phyloP scores from a whole-genome alignment of 2,888 invertebrate species.

The Calliphora vomitoria region DNA sequence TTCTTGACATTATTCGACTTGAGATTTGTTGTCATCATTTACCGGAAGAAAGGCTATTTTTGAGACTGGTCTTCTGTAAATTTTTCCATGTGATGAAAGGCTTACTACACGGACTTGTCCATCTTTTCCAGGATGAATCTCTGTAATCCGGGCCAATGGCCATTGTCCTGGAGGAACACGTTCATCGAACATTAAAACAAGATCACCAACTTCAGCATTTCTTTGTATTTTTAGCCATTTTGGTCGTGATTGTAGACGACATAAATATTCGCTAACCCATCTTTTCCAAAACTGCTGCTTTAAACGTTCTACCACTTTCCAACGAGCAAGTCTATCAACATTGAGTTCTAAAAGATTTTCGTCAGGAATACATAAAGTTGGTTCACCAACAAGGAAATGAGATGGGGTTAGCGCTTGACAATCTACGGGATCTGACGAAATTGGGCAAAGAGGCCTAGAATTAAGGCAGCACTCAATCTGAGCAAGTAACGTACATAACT shows the following conservation, averaged over 20 bases:
- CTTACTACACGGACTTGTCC: not conserved
- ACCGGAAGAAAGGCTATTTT: slow-evolving; percentile 12
- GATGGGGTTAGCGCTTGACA: slow-evolving; percentile 40
- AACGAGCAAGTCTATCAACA: slow-evolving; percentile 15
- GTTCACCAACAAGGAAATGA: slow-evolving; percentile 47
- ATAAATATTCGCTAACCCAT: slow-evolving; percentile 63
- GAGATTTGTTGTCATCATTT: not conserved
- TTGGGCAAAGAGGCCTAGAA: slow-evolving; percentile 46
- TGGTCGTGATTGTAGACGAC: slow-evolving; percentile 28
- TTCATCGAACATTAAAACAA: not conserved
- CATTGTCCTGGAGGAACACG: not conserved
- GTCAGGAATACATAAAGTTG: slow-evolving; percentile 21
- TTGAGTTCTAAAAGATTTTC: slow-evolving; percentile 15
- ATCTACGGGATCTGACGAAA: slow-evolving; percentile 1
- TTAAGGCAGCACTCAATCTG: slow-evolving; percentile 44
- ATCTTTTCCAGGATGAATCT: not conserved
- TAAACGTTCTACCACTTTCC: slow-evolving; percentile 56
- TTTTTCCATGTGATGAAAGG: not conserved
- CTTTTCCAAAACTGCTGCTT: slow-evolving; percentile 67
- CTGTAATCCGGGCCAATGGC: not conserved
- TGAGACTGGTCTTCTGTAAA: not conserved
- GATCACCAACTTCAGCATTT: not conserved
- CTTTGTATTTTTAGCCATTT: slow-evolving; percentile 48
- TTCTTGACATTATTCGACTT: not conserved
- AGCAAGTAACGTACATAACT: slow-evolving; percentile 18